phyloP scores from a whole-genome alignment of 2,888 invertebrate species.

The Agrochola lota region DNA sequence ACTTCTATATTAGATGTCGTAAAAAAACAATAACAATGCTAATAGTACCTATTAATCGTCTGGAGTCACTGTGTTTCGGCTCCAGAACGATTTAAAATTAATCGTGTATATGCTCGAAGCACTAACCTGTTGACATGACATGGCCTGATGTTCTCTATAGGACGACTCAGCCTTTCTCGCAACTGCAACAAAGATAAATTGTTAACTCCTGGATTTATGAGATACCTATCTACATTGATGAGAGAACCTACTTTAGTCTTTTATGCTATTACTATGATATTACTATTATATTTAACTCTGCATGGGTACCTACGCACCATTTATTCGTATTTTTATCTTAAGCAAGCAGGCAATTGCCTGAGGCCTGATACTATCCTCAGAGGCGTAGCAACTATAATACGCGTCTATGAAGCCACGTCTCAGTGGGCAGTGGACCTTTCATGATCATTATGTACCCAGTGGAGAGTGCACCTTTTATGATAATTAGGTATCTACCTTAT shows the following conservation, averaged over 20 bases:
- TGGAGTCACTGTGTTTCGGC: too few relatives aligned
- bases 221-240: not conserved
- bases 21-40: too few relatives aligned
- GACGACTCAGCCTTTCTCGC: constrained; percentile 83
- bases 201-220: not conserved
- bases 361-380: not conserved
- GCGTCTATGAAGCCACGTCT: not conserved
- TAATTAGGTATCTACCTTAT: not conserved
- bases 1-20: too few relatives aligned
- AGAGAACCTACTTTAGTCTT: not conserved
- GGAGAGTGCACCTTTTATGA: not conserved
- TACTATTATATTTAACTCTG: constrained; percentile 60
- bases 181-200: constrained; percentile 74
- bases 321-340: too few relatives aligned
- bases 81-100: too few relatives aligned
- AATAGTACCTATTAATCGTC: too few relatives aligned
- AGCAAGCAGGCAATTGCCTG: too few relatives aligned
- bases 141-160: constrained; percentile 81
- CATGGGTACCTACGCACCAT: not conserved
- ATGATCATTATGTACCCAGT: not conserved
- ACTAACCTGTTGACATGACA: constrained; percentile 79
- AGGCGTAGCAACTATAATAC: not conserved
- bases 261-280: not conserved
- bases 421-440: not conserved
- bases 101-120: not conserved